Evolutionary conservation across 1,140 invertebrate species (phyloP).

Genomic region (Drosophila burlai): DNA sequence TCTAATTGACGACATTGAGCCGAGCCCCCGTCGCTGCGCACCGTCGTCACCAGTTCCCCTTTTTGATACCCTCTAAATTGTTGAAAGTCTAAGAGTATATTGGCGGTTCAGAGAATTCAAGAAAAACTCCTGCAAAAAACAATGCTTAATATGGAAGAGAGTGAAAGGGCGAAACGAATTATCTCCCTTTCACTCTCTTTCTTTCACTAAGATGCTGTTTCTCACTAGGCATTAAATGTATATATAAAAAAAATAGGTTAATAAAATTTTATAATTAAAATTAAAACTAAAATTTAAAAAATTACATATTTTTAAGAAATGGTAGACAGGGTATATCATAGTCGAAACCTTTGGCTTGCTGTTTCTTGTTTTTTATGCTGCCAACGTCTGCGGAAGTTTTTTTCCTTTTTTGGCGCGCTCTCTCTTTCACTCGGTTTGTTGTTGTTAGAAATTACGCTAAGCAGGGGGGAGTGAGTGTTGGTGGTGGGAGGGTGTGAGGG

Average conservation of each 20-base stretch:
- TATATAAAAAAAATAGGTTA: too few relatives aligned
- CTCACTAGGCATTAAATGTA: too few relatives aligned
- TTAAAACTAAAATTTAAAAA: not conserved
- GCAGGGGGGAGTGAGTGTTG: conserved; percentile 39
- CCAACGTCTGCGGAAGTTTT: conserved; percentile 43
- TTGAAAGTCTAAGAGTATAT: not conserved
- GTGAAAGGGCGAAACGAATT: too few relatives aligned
- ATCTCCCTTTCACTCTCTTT: not conserved
- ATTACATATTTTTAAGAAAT: too few relatives aligned
- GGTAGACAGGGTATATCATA: not conserved
- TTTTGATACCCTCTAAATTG: conserved; percentile 6
- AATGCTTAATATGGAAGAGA: too few relatives aligned
- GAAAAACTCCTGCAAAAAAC: not conserved
- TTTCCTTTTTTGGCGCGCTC: conserved; percentile 20
- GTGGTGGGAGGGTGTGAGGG: too few relatives aligned
- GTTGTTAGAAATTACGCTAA: conserved; percentile 78
- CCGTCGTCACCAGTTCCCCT: conserved; percentile 19
- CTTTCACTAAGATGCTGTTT: too few relatives aligned
- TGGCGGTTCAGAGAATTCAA: not conserved
- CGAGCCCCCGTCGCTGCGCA: conserved; percentile 21
- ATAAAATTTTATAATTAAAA: not conserved
- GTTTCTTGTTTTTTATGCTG: conserved; percentile 11
- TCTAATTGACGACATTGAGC: conserved; percentile 84
- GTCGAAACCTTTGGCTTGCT: not conserved
- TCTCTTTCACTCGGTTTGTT: conserved; percentile 28